A percentile compares a stretch with the other conserved stretches of the same genome.
Conservation (phyloP, 2,113 vertebrate genomes). For the Barnardius zonarius region DNA sequence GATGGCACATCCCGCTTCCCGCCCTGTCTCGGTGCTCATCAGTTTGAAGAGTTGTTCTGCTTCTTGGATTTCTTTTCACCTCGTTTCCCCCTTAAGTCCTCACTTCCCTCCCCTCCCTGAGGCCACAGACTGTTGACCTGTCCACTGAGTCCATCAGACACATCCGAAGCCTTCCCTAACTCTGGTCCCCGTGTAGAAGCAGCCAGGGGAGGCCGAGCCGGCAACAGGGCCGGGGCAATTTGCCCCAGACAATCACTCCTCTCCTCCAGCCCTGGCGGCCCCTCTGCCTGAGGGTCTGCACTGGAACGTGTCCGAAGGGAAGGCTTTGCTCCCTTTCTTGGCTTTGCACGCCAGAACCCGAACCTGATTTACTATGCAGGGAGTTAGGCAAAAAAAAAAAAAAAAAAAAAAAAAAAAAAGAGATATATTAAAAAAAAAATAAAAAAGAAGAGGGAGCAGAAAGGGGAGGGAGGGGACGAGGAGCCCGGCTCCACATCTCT, state of each 20-base stretch:
- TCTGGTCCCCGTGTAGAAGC: background rate
- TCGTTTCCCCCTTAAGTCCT: slow-evolving; percentile 41
- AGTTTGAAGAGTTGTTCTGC: slow-evolving; percentile 68
- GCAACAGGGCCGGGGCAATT: background rate
- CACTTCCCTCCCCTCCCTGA: slow-evolving; percentile 33
- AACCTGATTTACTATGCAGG: slow-evolving; percentile 66
- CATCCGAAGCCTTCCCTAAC: slow-evolving; percentile 29
- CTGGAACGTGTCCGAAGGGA: slow-evolving; percentile 68
- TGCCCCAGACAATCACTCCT: slow-evolving; percentile 65
- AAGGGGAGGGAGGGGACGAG: slow-evolving; percentile 45
- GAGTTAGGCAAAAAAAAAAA: slow-evolving; percentile 13
- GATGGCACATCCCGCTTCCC: slow-evolving; percentile 52
- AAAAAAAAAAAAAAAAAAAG: background rate
- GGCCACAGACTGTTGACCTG: slow-evolving; percentile 49
- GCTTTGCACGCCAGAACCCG: slow-evolving; percentile 60
- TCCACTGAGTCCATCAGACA: slow-evolving; percentile 35
- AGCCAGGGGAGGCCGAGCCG: background rate
- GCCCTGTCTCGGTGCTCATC: slow-evolving; percentile 55
- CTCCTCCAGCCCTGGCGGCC: slow-evolving; percentile 33
- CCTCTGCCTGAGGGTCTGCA: slow-evolving; percentile 52
- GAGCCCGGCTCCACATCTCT: slow-evolving; percentile 31
- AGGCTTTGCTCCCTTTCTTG: slow-evolving; percentile 65
- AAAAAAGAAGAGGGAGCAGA: slow-evolving; percentile 35
- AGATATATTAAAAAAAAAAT: slow-evolving; percentile 24
- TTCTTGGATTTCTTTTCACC: slow-evolving; percentile 68